Base-by-base conservation (phyloP, 2,113 vertebrate species). In the Reinhardtius hippoglossoides region DNA sequence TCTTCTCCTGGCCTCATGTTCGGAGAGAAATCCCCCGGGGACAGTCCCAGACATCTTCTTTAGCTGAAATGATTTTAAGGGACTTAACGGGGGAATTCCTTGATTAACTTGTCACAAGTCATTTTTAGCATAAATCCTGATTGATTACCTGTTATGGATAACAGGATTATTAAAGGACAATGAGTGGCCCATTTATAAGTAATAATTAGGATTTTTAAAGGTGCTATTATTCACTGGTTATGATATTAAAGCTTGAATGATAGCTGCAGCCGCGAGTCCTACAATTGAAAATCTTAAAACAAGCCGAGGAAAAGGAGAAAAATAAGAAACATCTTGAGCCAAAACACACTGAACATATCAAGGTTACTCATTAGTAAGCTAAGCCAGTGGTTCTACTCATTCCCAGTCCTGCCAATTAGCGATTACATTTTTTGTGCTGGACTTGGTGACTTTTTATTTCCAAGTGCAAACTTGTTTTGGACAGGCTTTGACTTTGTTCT, bases 21-120 rank as follows among this genome's bases (percentile, higher is more conserved):
- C 59, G 46, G 14, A 78, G 27, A 78, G 52, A 79, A 81, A 81
- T 60, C 37, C 79, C 69, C 57, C 23, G 23, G 75, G 69, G 57
- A 77, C 13, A 20, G 55, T 73, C 23, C 69, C 42, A 8, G 50
- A 46, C 76, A 60, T 74, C 66, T 74, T 80, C 60, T 48, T 12
- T 35, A 76, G 42, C 24, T 63, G 67, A 64, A 73, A 82, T 21
- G 8, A 70, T 78, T 78, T 78, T 31, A 74, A 63, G 18, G 40
- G 62, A 76, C 56, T 76, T 76, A 78, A 48, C 9, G 70, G 46
- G 71, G 75, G 44, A 86, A 76, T 80, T 89, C 56, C 84, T 82
- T 81, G 46, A 70, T 75, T 58, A 72, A 7, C 46, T 60, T 60
- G 7, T 69, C 59, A 50, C 31, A 63, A 7, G 56, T 63, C 21